phyloP scores from a whole-genome alignment of 2,888 invertebrate species.

The Ormyrus thymus region DNA sequence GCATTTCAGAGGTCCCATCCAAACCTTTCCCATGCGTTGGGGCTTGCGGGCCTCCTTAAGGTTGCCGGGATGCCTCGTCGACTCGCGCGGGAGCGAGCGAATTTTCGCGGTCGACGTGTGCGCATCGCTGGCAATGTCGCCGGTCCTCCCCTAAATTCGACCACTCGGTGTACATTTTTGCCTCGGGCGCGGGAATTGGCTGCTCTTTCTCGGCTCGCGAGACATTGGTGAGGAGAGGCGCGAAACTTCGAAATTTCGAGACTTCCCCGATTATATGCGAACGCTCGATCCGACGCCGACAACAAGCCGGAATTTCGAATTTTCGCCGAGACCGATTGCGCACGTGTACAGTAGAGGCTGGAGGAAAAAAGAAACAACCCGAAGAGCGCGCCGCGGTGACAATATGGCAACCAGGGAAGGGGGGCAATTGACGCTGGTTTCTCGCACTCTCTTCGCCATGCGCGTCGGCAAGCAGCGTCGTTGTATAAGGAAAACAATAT shows the following conservation, averaged over 20 bases:
- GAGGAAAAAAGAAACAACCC: no score
- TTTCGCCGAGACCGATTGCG: background rate
- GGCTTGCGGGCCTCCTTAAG: constrained; percentile 10
- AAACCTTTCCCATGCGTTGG: constrained; percentile 47
- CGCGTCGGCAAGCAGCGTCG: constrained; percentile 22
- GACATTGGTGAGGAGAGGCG: background rate
- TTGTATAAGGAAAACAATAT: constrained; percentile 32
- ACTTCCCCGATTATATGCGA: constrained; percentile 50
- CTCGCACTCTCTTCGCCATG: constrained; percentile 49
- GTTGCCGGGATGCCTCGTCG: constrained; percentile 19
- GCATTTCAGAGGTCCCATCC: constrained; percentile 47
- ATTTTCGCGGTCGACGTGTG: constrained; percentile 41
- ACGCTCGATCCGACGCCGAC: constrained; percentile 6
- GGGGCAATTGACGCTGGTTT: constrained; percentile 12
- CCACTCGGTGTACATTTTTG: background rate
- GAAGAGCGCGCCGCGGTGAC: no score
- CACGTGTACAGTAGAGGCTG: no score
- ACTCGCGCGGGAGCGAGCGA: constrained; percentile 23
- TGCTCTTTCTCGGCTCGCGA: background rate
- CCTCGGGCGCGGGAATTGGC: constrained; percentile 20
- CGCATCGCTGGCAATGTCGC: no score
- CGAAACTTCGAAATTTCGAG: constrained; percentile 34
- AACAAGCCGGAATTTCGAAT: constrained; percentile 22
- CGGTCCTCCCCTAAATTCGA: constrained; percentile 45
- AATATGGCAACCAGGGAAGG: background rate